phyloP scores from a whole-genome alignment of 2,797 vertebrate species.

The Melanotaenia maccullochi region DNA sequence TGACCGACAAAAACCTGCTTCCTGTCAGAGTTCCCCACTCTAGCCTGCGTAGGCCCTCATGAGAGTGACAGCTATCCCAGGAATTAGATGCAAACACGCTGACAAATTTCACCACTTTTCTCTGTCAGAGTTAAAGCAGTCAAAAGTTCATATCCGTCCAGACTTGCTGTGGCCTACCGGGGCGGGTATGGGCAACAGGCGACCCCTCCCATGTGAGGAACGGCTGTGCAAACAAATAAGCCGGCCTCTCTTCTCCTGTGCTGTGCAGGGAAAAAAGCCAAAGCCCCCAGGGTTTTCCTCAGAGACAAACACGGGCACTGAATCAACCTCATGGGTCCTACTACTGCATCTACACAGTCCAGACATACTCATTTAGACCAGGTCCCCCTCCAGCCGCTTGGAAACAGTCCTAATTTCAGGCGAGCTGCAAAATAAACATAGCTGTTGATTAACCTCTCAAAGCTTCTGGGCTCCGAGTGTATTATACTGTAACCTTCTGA shows the following conservation, averaged over 20 bases:
- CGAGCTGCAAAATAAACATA: slow-evolving; percentile 62
- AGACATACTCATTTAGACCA: slow-evolving; percentile 61
- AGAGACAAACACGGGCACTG: slow-evolving; percentile 64
- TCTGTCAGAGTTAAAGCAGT: slow-evolving; percentile 55
- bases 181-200: background rate
- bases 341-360: slow-evolving; percentile 48
- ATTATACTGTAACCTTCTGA: slow-evolving; percentile 14
- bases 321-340: slow-evolving; percentile 52
- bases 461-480: background rate
- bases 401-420: slow-evolving; percentile 49
- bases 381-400: slow-evolving; percentile 45
- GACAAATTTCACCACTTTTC: slow-evolving; percentile 49
- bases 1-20: slow-evolving; percentile 59
- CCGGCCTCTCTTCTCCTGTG: slow-evolving; percentile 29
- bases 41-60: slow-evolving; percentile 20
- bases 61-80: slow-evolving; percentile 46
- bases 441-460: slow-evolving; percentile 44
- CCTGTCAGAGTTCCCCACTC: slow-evolving; percentile 41
- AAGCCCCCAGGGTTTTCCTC: slow-evolving; percentile 61
- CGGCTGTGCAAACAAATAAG: slow-evolving; percentile 73
- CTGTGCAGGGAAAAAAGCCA: slow-evolving; percentile 39
- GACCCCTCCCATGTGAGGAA: slow-evolving; percentile 41
- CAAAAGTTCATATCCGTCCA: slow-evolving; percentile 68
- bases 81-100: slow-evolving; percentile 50
- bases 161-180: slow-evolving; percentile 46